These are phyloP conservation scores for Syrrhaptes paradoxus DNA, from an alignment of 2,113 vertebrate species.

Conservation along the genomic window DNA sequence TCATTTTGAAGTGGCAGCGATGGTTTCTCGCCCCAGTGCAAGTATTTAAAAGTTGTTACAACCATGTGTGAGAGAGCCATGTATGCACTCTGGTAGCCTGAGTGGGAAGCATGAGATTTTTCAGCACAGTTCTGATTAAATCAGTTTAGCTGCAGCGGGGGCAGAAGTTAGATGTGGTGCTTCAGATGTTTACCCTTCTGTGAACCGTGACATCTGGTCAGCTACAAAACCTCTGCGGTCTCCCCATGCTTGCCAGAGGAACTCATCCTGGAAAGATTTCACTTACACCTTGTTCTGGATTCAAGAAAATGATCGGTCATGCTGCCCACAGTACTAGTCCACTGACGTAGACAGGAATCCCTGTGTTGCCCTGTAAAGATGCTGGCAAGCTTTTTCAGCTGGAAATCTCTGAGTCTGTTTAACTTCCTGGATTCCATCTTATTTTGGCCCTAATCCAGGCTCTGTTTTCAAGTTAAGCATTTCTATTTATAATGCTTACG, in stretches of 20 bases:
- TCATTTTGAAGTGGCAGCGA: constrained; percentile 6
- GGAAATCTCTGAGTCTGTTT: not conserved
- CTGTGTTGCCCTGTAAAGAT: not conserved
- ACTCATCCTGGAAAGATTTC: not conserved
- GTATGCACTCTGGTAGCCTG: rapidly evolving
- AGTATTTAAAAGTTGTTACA: not conserved
- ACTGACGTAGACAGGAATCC: not conserved
- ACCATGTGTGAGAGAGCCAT: not conserved
- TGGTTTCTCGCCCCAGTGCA: constrained; percentile 17
- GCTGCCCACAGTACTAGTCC: not conserved
- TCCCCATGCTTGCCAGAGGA: not conserved
- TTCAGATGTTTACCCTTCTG: constrained; percentile 49
- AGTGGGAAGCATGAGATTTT: not conserved
- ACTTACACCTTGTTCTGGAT: not conserved
- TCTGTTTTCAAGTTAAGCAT: constrained; percentile 16
- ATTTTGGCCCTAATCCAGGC: constrained; percentile 12
- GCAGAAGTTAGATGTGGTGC: not conserved
- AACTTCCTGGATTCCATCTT: constrained; percentile 51
- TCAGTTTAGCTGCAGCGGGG: not conserved
- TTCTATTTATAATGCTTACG: constrained; percentile 16
- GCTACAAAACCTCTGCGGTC: constrained; percentile 25
- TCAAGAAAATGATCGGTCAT: not conserved
- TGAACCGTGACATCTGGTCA: constrained; percentile 58
- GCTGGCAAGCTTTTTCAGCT: not conserved
- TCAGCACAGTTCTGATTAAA: constrained; percentile 16